Conservation (phyloP, 1,140 invertebrate species). For the Drepana arcuata region DNA sequence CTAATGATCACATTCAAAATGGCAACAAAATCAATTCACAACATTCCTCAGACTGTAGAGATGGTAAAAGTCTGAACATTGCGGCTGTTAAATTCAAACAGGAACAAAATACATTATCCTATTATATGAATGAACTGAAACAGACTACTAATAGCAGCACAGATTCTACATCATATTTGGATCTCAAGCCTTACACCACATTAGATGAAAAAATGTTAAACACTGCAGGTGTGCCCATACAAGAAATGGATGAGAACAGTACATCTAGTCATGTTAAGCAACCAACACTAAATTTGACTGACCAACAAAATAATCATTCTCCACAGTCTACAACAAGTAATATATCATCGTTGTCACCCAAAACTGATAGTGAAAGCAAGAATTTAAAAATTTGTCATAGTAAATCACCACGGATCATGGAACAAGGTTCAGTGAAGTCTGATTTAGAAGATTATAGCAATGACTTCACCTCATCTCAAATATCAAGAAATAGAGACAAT, state of each 20-base stretch:
- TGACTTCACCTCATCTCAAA: constrained; percentile 43
- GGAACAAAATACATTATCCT: constrained; percentile 6
- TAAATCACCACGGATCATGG: constrained; percentile 20
- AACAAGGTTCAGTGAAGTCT: constrained; percentile 26
- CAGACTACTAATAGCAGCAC: constrained; percentile 37
- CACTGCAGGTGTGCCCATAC: constrained; percentile 32
- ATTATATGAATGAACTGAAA: constrained; percentile 21
- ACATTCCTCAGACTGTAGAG: constrained; percentile 5
- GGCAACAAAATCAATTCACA: constrained; percentile 9
- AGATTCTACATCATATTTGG: constrained; percentile 58
- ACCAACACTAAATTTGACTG: constrained; percentile 13
- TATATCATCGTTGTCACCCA: constrained; percentile 19
- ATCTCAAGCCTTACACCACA: constrained; percentile 44
- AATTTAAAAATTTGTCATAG: constrained; percentile 17
- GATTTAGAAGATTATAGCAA: constrained; percentile 49
- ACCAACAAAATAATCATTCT: constrained; percentile 10
- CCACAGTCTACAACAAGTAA: constrained; percentile 22
- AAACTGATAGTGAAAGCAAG: constrained; percentile 20
- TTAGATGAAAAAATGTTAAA: constrained; percentile 43
- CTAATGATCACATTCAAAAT: constrained; percentile 35
- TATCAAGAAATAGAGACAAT: constrained; percentile 25
- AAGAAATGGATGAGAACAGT: constrained; percentile 12
- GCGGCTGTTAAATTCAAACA: not conserved
- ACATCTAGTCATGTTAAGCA: not conserved
- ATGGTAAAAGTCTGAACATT: not conserved